Conservation (phyloP, 2,888 invertebrate genomes). For the Eremobia ochroleuca region DNA sequence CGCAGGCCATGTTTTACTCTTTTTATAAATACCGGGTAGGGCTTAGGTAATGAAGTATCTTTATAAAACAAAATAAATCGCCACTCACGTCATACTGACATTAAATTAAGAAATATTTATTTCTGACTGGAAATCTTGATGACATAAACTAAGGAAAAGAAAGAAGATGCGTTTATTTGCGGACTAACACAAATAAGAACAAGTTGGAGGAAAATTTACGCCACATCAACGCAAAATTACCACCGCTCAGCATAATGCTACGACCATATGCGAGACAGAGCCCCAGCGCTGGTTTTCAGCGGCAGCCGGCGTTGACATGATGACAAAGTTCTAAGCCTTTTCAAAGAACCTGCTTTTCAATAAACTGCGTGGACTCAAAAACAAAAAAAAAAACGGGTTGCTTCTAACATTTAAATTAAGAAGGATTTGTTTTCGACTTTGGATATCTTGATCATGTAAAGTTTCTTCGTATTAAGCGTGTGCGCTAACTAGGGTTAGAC, state of each 20-base stretch:
- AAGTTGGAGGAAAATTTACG: neutral
- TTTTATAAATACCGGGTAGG: neutral
- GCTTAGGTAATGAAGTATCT: neutral
- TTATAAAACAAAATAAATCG: neutral
- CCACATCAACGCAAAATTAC: neutral
- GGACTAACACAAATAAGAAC: neutral
- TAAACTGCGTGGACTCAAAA: neutral
- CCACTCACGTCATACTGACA: neutral
- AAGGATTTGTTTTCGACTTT: slow-evolving; percentile 10
- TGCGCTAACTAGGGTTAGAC: slow-evolving; percentile 35
- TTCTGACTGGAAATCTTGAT: neutral
- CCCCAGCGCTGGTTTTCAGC: neutral
- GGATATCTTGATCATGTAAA: slow-evolving; percentile 22
- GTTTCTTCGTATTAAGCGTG: neutral
- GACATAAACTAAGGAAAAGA: neutral
- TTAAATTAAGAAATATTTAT: neutral
- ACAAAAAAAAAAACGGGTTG: neutral
- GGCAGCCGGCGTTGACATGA: neutral
- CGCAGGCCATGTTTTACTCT: neutral
- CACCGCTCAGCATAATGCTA: neutral
- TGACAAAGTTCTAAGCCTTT: neutral
- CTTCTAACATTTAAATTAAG: neutral
- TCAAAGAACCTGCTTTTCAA: neutral
- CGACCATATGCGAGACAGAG: neutral
- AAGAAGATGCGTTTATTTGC: neutral